Evolutionary conservation across 92 coral and sea anemone species (phyloP).

Genomic region (Bergia puertoricense): DNA sequence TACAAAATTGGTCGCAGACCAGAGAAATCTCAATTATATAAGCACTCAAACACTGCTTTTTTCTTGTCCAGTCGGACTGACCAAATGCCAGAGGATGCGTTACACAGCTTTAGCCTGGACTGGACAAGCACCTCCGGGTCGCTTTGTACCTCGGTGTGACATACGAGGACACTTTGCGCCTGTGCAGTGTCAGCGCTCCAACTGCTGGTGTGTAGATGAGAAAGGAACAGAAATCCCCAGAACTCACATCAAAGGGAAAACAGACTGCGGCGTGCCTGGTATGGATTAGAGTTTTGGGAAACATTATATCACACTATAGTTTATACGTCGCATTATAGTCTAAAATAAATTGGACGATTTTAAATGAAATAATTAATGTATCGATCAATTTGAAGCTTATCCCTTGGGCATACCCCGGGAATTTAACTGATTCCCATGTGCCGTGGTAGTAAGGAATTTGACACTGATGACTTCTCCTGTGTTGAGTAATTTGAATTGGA

Average conservation of each 20-base stretch:
- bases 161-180: constrained; percentile 69
- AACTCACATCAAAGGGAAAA: constrained; percentile 63
- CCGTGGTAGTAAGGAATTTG: no score
- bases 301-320: no score
- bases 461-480: no score
- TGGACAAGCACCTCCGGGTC: constrained; percentile 69
- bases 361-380: no score
- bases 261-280: constrained; percentile 73
- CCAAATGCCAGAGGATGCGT: constrained; percentile 74
- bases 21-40: neutral
- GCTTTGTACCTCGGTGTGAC: constrained; percentile 76
- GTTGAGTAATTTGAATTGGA: no score
- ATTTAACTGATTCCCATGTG: no score
- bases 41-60: neutral
- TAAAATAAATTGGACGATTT: no score
- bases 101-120: constrained; percentile 78
- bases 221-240: constrained; percentile 82
- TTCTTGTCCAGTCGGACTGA: constrained; percentile 63
- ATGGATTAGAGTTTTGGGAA: neutral
- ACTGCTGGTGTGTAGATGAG: constrained; percentile 95
- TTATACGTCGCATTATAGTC: no score
- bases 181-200: constrained; percentile 73
- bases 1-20: neutral
- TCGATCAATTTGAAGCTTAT: no score
- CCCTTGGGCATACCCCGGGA: no score